phyloP scores from a whole-genome alignment of 2,888 invertebrate genomes.

The Noctuana brunneofusca region DNA sequence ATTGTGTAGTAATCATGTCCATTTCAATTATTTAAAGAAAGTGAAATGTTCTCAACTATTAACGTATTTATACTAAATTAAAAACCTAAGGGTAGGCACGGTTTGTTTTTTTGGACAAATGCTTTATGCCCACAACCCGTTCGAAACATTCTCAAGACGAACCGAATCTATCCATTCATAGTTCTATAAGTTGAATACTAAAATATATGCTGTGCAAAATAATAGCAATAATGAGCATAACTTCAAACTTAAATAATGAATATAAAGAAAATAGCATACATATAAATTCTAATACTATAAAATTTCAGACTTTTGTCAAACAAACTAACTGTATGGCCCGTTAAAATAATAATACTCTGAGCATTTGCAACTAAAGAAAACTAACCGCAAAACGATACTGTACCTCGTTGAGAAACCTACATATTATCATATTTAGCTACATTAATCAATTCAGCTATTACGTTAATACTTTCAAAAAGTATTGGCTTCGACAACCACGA shows the following conservation, averaged over 20 bases:
- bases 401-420: slow-evolving; percentile 15
- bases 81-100: slow-evolving; percentile 16
- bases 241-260: too few species aligned
- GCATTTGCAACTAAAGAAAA: slow-evolving; percentile 30
- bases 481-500: slow-evolving; percentile 26
- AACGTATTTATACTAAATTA: slow-evolving; percentile 28
- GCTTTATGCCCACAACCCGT: slow-evolving; percentile 5
- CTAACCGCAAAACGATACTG: slow-evolving; percentile 19
- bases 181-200: too few species aligned
- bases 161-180: not conserved
- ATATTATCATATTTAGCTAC: slow-evolving; percentile 5
- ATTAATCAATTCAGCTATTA: slow-evolving; percentile 16
- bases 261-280: too few species aligned
- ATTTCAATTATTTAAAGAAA: not conserved
- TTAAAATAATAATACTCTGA: slow-evolving; percentile 34
- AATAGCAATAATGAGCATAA: not conserved
- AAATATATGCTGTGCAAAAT: not conserved
- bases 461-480: slow-evolving; percentile 31
- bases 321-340: slow-evolving; percentile 25
- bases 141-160: not conserved
- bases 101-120: slow-evolving; percentile 25
- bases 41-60: slow-evolving; percentile 25
- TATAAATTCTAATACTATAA: not conserved
- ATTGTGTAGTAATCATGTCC: not conserved
- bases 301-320: slow-evolving; percentile 18